Evolutionary conservation across 1,140 invertebrate genomes (phyloP), one percentile per base, ranked within the genome.

Genomic region (Gyrodactylus salaris): DNA sequence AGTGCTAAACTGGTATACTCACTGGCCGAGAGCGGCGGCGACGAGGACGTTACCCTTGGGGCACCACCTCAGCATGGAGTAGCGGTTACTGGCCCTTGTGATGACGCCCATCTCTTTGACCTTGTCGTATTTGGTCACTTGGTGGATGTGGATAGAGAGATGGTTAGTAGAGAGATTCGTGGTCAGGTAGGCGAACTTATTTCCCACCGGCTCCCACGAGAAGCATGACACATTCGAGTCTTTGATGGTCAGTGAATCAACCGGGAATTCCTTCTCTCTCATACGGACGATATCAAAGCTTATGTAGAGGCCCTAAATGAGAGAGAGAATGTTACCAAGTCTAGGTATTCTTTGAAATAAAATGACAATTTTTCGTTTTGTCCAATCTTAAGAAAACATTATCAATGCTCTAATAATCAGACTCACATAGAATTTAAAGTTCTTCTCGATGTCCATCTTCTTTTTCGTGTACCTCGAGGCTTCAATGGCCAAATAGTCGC

Each of bases 261-360:
- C 91, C 0, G 95, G 93, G 76, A 97, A 89, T 79, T 95, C 87
- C 79, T 98, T 98, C 78, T 96, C 91, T 73, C 89, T 83, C 86
- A 97, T 91, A 70, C 78, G 78, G 83, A 98, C 98, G 75, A 99
- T 89, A 83, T 99, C 94, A 82, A 99, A 94, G 79, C 97, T 97
- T 81, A 91, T 95, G 77, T 92, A 93, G 85, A 95, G 89, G 76
- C 93, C 92, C 34, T 54, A 16, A n/a, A n/a, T 54, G n/a, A 54
- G 34, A 54, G 7, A 54, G n/a, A 16, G n/a, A 54, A 16, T 16
- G n/a, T 54, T 7, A 54, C 7, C 7, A n/a, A 54, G 34, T 54
- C 7, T 54, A 54, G n/a, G n/a, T n/a, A n/a, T n/a, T n/a, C n/a
- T n/a, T n/a, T n/a, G n/a, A 54, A 54, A 54, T 54, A 16, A 54